Evolutionary conservation across 2,888 invertebrate genomes (phyloP).

Genomic region (Myopa tessellatipennis): DNA sequence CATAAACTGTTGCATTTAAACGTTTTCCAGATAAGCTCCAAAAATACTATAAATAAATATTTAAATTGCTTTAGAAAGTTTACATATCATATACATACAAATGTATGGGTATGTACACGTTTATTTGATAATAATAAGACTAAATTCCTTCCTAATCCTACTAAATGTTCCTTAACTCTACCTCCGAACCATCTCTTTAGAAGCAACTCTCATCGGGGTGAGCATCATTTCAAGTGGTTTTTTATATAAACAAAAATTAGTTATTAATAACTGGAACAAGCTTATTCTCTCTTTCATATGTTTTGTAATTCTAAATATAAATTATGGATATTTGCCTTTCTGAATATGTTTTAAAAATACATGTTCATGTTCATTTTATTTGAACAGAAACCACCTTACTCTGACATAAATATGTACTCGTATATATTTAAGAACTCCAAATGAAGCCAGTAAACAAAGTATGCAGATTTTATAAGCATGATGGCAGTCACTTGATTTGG

Average conservation of each 20-base stretch:
- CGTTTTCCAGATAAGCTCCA: too few species aligned
- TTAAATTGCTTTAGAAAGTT: too few species aligned
- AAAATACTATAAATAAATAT: too few species aligned
- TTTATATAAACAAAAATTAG: neutral
- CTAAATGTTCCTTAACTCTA: too few species aligned
- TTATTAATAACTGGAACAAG: slow-evolving; percentile 15
- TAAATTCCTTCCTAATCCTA: neutral
- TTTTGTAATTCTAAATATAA: neutral
- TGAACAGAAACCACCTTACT: slow-evolving; percentile 17
- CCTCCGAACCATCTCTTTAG: too few species aligned
- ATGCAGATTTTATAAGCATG: neutral
- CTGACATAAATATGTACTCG: neutral
- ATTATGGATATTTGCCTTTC: slow-evolving; percentile 4
- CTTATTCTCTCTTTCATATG: neutral
- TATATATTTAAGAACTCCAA: neutral
- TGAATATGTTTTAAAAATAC: slow-evolving; percentile 17
- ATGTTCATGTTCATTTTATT: neutral
- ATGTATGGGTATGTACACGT: too few species aligned
- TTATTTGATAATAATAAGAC: neutral
- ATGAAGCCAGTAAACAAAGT: neutral
- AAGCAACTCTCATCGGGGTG: too few species aligned
- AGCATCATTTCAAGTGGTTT: slow-evolving; percentile 5
- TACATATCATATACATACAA: too few species aligned
- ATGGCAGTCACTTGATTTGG: slow-evolving; percentile 10
- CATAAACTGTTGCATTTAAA: too few species aligned